Evolutionary conservation across 53 echinoderm and acorn worm genomes (phyloP), one percentile per base, ranked within the genome.

Genomic region (Holothuria leucospilota): DNA sequence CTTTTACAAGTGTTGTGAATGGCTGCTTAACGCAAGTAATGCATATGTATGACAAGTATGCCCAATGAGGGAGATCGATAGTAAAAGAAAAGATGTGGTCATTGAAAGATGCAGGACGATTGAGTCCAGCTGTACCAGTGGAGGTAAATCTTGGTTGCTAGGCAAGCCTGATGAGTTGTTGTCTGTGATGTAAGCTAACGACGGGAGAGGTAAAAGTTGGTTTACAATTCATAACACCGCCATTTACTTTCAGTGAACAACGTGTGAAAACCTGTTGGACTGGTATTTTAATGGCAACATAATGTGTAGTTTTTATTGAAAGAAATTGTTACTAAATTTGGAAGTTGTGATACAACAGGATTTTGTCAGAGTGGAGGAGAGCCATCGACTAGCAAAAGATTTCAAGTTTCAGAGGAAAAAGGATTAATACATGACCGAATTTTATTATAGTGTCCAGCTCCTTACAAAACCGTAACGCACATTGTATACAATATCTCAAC

Each of bases 101-200:
- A 72, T 30, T 46, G 46, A 40, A 72, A 39, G 39, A 18, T 39
- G 34, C 23, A 38, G 72, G 72, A 28, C 34, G 34, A 68, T 68
- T 13, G 34, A 68, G 68, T 28, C 68, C 28, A 34, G 25, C 72
- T 72, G 72, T 72, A 20, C 8, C 23, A 46, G 46, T 39, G 72
- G 38, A 23, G 7, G 39, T 46, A 72, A 72, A 23, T n/a, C 23
- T 38, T 46, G 20, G 72, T 72, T 72, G 72, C 72, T 72, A 72
- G 40, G 72, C 40, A 46, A 72, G 72, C 15, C 41, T 12, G 15
- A 39, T 15, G 72, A 72, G 72, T 72, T 72, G 72, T 72, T 72
- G 39, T 72, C 72, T 72, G 72, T 72, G 72, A 72, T 72, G 72
- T 16, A 72, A 21, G 72, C 46, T 72, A 72, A 72, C 72, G n/a